phyloP scores from a whole-genome alignment of 2,113 vertebrate species.

The Gallinago undulata region DNA sequence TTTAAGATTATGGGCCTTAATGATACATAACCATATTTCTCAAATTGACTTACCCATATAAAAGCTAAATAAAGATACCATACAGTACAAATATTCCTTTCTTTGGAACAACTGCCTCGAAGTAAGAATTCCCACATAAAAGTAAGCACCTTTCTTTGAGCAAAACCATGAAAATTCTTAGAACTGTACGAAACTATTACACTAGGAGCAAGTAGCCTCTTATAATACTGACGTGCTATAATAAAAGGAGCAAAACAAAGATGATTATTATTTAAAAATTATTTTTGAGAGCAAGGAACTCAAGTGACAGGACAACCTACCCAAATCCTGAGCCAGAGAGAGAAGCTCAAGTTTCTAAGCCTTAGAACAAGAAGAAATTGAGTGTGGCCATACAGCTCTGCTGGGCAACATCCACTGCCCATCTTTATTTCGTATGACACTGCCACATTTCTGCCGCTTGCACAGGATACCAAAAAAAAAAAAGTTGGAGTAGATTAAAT shows the following conservation, averaged over 20 bases:
- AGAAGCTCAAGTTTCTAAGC: background rate
- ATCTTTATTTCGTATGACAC: background rate
- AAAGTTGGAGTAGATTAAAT: background rate
- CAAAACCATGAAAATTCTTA: background rate
- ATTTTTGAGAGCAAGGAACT: background rate
- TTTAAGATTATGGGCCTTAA: background rate
- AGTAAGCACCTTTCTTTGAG: background rate
- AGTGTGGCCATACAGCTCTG: background rate
- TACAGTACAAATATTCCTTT: background rate
- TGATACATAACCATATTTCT: background rate
- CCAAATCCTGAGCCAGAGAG: rapidly evolving
- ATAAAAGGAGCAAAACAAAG: background rate
- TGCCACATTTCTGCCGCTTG: background rate
- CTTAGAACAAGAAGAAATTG: background rate
- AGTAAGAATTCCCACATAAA: background rate
- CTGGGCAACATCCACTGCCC: background rate
- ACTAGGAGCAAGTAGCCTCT: rapidly evolving
- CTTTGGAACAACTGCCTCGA: background rate
- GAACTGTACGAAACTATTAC: background rate
- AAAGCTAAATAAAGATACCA: background rate
- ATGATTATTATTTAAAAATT: background rate
- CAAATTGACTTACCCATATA: background rate
- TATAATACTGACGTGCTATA: background rate
- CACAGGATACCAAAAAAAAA: background rate
- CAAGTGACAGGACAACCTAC: background rate